phyloP scores from a whole-genome alignment of 2,113 vertebrate genomes.

The Todiramphus saurophagus region DNA sequence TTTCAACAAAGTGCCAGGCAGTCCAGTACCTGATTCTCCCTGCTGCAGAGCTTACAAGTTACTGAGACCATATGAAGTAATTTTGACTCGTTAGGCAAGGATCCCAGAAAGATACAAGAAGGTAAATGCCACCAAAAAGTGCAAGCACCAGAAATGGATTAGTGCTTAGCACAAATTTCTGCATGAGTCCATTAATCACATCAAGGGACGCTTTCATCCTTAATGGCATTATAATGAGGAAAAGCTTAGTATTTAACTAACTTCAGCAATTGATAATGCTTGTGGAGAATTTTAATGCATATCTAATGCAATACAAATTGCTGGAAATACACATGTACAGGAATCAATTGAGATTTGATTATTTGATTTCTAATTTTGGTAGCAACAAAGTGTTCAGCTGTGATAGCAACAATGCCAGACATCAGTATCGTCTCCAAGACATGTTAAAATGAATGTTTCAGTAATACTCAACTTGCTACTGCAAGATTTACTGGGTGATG shows the following conservation, averaged over 20 bases:
- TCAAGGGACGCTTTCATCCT: background rate
- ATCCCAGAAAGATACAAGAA: background rate
- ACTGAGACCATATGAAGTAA: background rate
- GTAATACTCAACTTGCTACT: background rate
- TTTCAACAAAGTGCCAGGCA: background rate
- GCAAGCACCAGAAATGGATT: background rate
- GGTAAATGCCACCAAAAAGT: background rate
- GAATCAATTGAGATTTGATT: constrained; percentile 28
- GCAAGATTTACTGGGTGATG: background rate
- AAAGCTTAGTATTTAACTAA: constrained; percentile 43
- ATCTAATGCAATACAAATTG: constrained; percentile 12
- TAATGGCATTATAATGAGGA: constrained; percentile 62
- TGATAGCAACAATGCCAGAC: background rate
- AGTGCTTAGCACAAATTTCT: constrained; percentile 11
- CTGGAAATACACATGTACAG: constrained; percentile 4
- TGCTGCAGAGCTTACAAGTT: background rate
- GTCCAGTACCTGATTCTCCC: background rate
- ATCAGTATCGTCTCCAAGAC: background rate
- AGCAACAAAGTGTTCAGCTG: background rate
- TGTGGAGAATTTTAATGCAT: constrained; percentile 33
- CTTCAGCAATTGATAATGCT: constrained; percentile 17
- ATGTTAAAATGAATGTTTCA: background rate
- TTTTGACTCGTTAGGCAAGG: background rate
- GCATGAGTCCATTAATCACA: constrained; percentile 33
- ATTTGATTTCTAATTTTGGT: constrained; percentile 9